Conservation (phyloP, 2,797 vertebrate genomes). For the Hypotaenidia okinawae region DNA sequence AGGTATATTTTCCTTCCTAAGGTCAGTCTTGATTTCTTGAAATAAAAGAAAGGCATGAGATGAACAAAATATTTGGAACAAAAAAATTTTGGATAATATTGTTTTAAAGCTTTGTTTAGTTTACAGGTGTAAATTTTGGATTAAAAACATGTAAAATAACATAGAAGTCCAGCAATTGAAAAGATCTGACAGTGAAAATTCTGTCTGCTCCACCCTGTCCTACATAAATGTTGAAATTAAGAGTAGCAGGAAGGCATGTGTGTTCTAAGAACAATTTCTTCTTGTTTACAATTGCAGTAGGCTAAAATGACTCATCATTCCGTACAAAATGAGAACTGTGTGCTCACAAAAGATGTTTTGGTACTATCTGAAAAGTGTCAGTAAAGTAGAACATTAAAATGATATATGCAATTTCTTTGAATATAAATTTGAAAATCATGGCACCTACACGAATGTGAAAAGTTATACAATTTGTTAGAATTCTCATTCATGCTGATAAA, state of each 20-base stretch:
- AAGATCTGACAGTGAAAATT: slow-evolving; percentile 17
- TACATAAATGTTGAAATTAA: slow-evolving; percentile 38
- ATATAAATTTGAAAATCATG: background rate
- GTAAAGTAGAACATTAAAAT: slow-evolving; percentile 17
- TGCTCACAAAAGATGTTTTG: slow-evolving; percentile 22
- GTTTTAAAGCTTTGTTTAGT: background rate
- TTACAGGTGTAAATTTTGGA: background rate
- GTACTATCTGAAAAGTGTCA: slow-evolving; percentile 12
- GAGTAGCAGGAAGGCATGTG: slow-evolving; percentile 40
- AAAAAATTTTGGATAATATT: background rate
- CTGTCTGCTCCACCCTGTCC: slow-evolving; percentile 40
- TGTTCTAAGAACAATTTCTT: slow-evolving; percentile 56
- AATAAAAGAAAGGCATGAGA: background rate
- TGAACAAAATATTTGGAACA: background rate
- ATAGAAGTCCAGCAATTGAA: background rate
- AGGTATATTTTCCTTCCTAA: background rate
- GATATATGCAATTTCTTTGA: background rate
- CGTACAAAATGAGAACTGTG: slow-evolving; percentile 1
- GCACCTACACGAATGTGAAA: background rate
- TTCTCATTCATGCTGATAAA: slow-evolving; percentile 8
- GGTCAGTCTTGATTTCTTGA: background rate
- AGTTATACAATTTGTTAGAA: background rate
- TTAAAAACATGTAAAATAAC: background rate
- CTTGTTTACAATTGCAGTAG: slow-evolving; percentile 58
- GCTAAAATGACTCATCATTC: slow-evolving; percentile 40